phyloP scores from a whole-genome alignment of 1,140 invertebrate species.

The Polypedilum pembai region DNA sequence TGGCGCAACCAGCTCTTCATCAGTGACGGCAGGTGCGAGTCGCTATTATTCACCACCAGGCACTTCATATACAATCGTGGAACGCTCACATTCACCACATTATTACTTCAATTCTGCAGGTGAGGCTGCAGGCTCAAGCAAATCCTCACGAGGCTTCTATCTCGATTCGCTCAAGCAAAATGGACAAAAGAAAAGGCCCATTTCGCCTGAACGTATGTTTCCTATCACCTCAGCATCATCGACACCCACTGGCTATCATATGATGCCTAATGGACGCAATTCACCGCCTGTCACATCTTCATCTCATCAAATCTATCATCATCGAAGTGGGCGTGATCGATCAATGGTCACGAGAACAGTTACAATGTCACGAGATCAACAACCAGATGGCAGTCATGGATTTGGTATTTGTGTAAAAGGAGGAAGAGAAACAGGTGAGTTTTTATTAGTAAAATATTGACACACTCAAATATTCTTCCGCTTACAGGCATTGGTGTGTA shows the following conservation, averaged over 20 bases:
- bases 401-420: slow-evolving; percentile 85
- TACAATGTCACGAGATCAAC: slow-evolving; percentile 69
- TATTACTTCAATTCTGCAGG: slow-evolving; percentile 41
- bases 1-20: slow-evolving; percentile 39
- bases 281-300: neutral
- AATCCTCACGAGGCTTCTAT: neutral
- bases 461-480: slow-evolving; percentile 29
- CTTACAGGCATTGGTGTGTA: slow-evolving; percentile 73
- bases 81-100: slow-evolving; percentile 66
- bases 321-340: slow-evolving; percentile 40
- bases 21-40: slow-evolving; percentile 45
- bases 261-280: neutral
- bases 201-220: slow-evolving; percentile 60
- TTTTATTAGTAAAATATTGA: neutral
- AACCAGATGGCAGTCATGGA: slow-evolving; percentile 64
- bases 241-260: slow-evolving; percentile 42
- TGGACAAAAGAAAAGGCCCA: slow-evolving; percentile 56
- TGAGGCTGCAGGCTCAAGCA: slow-evolving; percentile 42
- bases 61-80: slow-evolving; percentile 77
- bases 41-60: slow-evolving; percentile 62
- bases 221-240: slow-evolving; percentile 43
- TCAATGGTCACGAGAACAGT: slow-evolving; percentile 60
- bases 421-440: slow-evolving; percentile 72
- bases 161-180: slow-evolving; percentile 32
- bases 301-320: slow-evolving; percentile 34